Percentiles rank a stretch among this genome's conserved stretches.
These are phyloP conservation scores for Nymphalis io DNA, from an alignment of 1,140 invertebrate genomes.

Conservation along the genomic window DNA sequence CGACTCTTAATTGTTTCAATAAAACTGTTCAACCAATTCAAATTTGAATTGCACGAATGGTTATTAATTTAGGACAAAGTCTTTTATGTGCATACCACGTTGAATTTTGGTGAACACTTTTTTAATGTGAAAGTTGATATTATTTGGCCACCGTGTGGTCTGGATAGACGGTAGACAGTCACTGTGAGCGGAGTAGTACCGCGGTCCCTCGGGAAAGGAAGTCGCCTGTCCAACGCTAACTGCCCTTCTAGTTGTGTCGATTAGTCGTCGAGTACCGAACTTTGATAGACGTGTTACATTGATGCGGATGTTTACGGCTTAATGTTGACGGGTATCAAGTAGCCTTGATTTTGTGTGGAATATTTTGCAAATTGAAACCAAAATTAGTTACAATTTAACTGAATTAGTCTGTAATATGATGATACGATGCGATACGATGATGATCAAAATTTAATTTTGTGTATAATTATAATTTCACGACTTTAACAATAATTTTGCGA, in stretches of 20 bases:
- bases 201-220: constrained; percentile 76
- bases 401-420: no score
- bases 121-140: neutral
- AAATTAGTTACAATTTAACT: no score
- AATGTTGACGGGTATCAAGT: constrained; percentile 3
- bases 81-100: neutral
- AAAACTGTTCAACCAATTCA: neutral
- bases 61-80: neutral
- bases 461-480: neutral
- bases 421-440: no score
- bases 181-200: constrained; percentile 38
- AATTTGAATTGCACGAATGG: neutral
- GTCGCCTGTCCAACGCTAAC: constrained; percentile 65
- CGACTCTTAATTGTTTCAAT: neutral
- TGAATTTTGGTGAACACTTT: neutral
- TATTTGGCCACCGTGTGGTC: constrained; percentile 36
- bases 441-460: no score
- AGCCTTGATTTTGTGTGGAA: constrained; percentile 17
- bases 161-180: constrained; percentile 34
- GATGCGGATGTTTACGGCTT: constrained; percentile 47
- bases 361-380: no score
- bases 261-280: constrained; percentile 65
- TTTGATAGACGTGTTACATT: constrained; percentile 69
- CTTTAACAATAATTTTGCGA: neutral
- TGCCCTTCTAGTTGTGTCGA: constrained; percentile 76